Conservation (phyloP, 2,888 invertebrate species). For the Drosophila multiciliata region DNA sequence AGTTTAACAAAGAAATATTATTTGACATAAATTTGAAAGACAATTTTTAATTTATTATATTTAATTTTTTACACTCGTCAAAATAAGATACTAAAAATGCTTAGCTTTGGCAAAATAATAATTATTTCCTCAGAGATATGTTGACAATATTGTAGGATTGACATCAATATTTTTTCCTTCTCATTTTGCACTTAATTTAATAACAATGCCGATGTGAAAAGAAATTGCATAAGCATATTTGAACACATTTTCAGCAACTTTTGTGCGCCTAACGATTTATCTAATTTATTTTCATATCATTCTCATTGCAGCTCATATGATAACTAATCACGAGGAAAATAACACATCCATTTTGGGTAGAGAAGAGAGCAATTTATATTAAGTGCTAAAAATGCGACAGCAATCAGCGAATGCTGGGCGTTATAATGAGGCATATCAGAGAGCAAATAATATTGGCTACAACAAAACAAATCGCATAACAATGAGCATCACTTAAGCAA, state of each 20-base stretch:
- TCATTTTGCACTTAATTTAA: neutral
- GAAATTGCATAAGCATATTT: neutral
- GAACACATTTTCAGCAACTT: neutral
- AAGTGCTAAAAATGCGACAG: conserved; percentile 42
- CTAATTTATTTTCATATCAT: neutral
- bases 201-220: neutral
- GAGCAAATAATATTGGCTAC: conserved; percentile 56
- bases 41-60: neutral
- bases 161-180: neutral
- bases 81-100: neutral
- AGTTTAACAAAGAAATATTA: no score
- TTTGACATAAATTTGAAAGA: neutral
- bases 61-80: neutral
- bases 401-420: conserved; percentile 52
- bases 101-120: neutral
- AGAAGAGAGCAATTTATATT: conserved; percentile 20
- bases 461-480: conserved; percentile 40
- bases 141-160: neutral
- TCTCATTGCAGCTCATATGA: conserved; percentile 26
- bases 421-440: conserved; percentile 76
- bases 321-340: conserved; percentile 12
- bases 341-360: neutral
- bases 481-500: conserved; percentile 76
- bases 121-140: neutral
- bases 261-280: neutral